A percentile compares a stretch with the other conserved stretches of the same genome.
Conservation (phyloP, 53 echinoderm and acorn worm species). For the Temnopleurus reevesii region DNA sequence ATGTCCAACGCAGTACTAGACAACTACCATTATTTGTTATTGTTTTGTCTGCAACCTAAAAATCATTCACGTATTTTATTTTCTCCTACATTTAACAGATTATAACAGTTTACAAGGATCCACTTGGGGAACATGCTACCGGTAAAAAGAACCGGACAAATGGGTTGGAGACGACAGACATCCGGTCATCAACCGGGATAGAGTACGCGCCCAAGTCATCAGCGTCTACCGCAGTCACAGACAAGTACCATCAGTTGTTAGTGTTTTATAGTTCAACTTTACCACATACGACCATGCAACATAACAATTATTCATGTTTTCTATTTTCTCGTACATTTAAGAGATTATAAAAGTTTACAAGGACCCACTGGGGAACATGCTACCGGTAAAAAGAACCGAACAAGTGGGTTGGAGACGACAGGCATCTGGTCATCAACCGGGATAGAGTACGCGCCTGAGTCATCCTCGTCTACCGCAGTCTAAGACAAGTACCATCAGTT, state of each 20-base stretch:
- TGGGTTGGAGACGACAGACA: conserved; percentile 15
- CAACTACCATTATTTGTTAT: too few relatives aligned
- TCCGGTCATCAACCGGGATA: background rate
- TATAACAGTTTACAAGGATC: conserved; percentile 65
- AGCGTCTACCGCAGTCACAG: too few relatives aligned
- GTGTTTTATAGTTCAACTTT: too few relatives aligned
- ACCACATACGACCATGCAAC: too few relatives aligned
- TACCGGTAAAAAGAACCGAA: conserved; percentile 52
- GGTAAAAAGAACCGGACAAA: conserved; percentile 35
- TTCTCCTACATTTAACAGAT: conserved; percentile 44
- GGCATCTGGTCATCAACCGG: background rate
- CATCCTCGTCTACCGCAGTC: too few relatives aligned
- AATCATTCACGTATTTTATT: too few relatives aligned
- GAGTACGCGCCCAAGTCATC: conserved; percentile 4
- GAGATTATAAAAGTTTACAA: conserved; percentile 66
- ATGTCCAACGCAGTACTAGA: too few relatives aligned
- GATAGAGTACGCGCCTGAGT: background rate
- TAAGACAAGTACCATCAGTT: too few relatives aligned
- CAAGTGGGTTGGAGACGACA: background rate
- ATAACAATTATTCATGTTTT: too few relatives aligned
- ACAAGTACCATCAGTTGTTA: too few relatives aligned
- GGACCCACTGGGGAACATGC: conserved; percentile 61
- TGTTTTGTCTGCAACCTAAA: too few relatives aligned
- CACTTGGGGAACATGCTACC: conserved; percentile 58
- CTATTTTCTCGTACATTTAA: too few relatives aligned